Conservation (phyloP, 2,888 invertebrate species). For the Amiota communis region DNA sequence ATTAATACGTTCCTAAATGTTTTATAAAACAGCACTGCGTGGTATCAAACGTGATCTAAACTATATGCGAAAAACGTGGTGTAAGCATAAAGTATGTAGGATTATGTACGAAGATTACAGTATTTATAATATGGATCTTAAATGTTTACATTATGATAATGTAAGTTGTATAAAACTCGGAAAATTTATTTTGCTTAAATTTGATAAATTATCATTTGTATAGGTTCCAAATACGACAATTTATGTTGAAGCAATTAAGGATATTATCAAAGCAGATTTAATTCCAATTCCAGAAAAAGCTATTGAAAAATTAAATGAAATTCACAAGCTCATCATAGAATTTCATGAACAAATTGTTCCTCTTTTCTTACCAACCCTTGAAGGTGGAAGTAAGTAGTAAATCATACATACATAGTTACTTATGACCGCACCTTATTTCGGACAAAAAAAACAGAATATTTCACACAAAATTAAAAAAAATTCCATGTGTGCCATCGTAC, state of each 20-base stretch:
- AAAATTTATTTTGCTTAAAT: background rate
- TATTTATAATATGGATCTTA: conserved; percentile 81
- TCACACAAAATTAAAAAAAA: too few species aligned
- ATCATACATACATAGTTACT: too few species aligned
- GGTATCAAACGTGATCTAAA: conserved; percentile 79
- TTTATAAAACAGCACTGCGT: conserved; percentile 78
- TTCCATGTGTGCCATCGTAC: too few species aligned
- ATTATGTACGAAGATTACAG: conserved; percentile 43
- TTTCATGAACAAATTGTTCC: background rate
- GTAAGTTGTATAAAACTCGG: conserved; percentile 75
- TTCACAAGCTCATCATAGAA: background rate
- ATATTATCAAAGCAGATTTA: background rate
- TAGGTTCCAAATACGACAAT: background rate
- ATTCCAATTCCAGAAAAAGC: background rate
- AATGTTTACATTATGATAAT: conserved; percentile 85
- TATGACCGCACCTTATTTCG: too few species aligned
- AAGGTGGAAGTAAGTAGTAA: too few species aligned
- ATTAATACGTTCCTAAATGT: background rate
- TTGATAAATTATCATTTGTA: background rate
- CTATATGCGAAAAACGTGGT: conserved; percentile 74
- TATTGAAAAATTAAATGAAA: background rate
- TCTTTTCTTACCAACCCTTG: too few species aligned
- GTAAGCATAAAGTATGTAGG: too few species aligned
- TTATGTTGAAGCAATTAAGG: background rate
- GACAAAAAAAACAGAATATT: too few species aligned